These are phyloP conservation scores for Sander lucioperca DNA, from an alignment of 2,113 vertebrate genomes.

Conservation along the genomic window DNA sequence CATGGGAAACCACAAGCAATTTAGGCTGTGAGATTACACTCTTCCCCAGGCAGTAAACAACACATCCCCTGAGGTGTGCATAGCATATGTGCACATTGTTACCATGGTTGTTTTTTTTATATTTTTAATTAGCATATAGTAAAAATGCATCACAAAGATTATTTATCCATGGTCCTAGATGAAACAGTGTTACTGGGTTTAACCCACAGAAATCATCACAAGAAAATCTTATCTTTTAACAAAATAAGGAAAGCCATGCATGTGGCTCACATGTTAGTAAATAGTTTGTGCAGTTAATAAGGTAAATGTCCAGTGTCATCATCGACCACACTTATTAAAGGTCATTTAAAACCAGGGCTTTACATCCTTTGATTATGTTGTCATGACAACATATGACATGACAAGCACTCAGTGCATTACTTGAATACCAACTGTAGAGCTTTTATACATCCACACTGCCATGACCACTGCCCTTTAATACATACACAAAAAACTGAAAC, in stretches of 20 bases:
- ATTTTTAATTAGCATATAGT: not conserved
- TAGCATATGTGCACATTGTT: constrained; percentile 7
- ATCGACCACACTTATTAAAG: constrained; percentile 5
- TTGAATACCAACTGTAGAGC: constrained; percentile 13
- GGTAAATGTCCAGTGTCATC: no score
- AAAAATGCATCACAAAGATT: not conserved
- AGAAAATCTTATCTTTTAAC: not conserved
- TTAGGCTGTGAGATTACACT: constrained; percentile 13
- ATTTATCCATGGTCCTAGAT: not conserved
- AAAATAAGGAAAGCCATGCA: constrained; percentile 19
- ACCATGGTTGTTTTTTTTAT: not conserved
- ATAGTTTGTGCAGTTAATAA: no score
- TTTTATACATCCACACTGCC: not conserved
- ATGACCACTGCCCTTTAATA: constrained; percentile 2
- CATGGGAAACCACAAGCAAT: constrained; percentile 18
- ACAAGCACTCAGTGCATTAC: constrained; percentile 2
- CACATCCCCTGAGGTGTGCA: constrained; percentile 6
- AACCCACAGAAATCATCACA: not conserved
- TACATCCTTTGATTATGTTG: constrained; percentile 26
- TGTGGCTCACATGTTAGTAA: not conserved
- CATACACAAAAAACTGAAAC: not conserved
- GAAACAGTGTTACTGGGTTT: not conserved
- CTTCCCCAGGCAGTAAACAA: constrained; percentile 36
- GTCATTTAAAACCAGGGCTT: constrained; percentile 13
- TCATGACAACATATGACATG: constrained; percentile 41